Conservation (phyloP, 2,113 vertebrate genomes). For the Lampris incognitus region DNA sequence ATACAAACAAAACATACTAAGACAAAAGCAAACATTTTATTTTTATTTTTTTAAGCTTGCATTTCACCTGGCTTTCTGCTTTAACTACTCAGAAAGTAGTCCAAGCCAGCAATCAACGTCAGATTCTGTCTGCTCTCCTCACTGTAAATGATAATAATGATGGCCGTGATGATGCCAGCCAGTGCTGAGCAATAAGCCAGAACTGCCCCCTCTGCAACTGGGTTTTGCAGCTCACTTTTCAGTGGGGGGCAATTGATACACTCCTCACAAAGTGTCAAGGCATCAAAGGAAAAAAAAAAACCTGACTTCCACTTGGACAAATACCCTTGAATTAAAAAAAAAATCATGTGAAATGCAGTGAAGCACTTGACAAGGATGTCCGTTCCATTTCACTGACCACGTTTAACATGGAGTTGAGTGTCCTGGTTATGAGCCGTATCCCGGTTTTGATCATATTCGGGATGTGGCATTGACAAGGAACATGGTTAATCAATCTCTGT, state of each 20-base stretch:
- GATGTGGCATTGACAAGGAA: too few relatives aligned
- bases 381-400: too few relatives aligned
- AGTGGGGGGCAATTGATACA: neutral
- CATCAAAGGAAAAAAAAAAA: neutral
- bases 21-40: neutral
- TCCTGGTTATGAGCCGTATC: too few relatives aligned
- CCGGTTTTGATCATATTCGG: too few relatives aligned
- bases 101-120: conserved; percentile 12
- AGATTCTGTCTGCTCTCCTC: conserved; percentile 22
- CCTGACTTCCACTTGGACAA: neutral
- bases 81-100: neutral
- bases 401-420: neutral
- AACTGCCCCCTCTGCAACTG: conserved; percentile 32
- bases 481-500: too few relatives aligned
- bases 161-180: neutral
- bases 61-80: neutral
- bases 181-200: conserved; percentile 28
- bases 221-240: conserved; percentile 9
- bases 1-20: neutral
- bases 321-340: neutral
- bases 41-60: neutral
- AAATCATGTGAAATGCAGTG: too few relatives aligned
- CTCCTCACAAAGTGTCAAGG: neutral
- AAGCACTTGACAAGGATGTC: too few relatives aligned
- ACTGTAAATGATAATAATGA: conserved; percentile 37